These are phyloP conservation scores for Stenchaetothrips biformis DNA, from an alignment of 2,888 invertebrate species.

Conservation along the genomic window DNA sequence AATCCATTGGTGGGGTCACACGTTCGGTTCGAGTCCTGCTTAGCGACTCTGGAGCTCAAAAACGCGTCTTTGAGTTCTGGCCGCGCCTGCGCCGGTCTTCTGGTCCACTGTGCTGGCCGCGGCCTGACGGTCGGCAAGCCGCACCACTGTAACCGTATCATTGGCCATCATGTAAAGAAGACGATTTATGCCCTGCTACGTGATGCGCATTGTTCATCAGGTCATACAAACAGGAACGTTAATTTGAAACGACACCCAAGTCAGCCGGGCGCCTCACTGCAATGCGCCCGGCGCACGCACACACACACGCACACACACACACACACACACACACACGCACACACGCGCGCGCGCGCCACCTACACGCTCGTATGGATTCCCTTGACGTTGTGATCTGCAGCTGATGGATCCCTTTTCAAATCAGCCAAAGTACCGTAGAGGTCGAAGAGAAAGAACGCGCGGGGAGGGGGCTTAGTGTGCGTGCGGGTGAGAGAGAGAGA, in stretches of 20 bases:
- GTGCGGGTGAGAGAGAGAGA: slow-evolving; percentile 6
- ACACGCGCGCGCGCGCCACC: neutral
- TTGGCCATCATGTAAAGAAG: too few relatives aligned
- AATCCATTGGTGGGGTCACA: too few relatives aligned
- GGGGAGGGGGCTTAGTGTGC: too few relatives aligned
- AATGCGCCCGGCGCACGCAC: neutral
- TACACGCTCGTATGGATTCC: neutral
- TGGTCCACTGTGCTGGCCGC: too few relatives aligned
- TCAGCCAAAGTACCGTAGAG: neutral
- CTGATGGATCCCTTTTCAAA: slow-evolving; percentile 23
- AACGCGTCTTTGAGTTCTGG: too few relatives aligned
- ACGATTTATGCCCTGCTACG: too few relatives aligned
- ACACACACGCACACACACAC: neutral
- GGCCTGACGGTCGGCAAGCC: too few relatives aligned
- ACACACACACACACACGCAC: neutral
- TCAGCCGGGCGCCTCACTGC: neutral
- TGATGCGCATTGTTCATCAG: too few relatives aligned
- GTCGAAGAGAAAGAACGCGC: neutral
- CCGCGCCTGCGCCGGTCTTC: too few relatives aligned
- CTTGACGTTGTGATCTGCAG: slow-evolving; percentile 3
- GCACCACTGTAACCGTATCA: too few relatives aligned
- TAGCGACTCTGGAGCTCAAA: too few relatives aligned
- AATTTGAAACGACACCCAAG: neutral
- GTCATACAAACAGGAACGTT: neutral
- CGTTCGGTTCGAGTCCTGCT: too few relatives aligned